Evolutionary conservation across 1,140 invertebrate genomes (phyloP).

Genomic region (Gryon sp.): DNA sequence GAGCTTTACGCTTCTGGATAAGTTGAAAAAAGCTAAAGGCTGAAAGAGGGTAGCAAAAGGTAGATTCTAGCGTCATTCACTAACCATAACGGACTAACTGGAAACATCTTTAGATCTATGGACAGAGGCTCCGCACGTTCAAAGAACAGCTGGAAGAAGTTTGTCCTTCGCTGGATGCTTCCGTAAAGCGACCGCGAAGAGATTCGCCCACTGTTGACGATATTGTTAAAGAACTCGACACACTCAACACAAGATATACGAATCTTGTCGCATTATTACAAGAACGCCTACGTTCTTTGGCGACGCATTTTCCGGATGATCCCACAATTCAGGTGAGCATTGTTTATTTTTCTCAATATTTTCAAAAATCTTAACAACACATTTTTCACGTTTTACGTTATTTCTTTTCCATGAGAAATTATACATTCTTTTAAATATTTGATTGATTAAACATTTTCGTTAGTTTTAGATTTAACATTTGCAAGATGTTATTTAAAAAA

Average conservation of each 20-base stretch:
- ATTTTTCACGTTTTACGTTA: too few relatives aligned
- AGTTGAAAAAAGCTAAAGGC: conserved; percentile 26
- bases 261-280: conserved; percentile 87
- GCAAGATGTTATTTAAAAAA: too few relatives aligned
- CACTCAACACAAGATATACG: conserved; percentile 90
- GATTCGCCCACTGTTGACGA: conserved; percentile 84
- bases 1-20: conserved; percentile 64
- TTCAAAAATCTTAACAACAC: not conserved
- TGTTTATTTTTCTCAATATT: conserved; percentile 13
- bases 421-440: too few relatives aligned
- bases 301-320: conserved; percentile 75
- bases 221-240: conserved; percentile 91
- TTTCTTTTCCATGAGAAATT: too few relatives aligned
- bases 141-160: conserved; percentile 92
- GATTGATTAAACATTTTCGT: too few relatives aligned
- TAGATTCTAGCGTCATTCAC: conserved; percentile 69
- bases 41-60: conserved; percentile 49
- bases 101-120: conserved; percentile 87
- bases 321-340: conserved; percentile 75
- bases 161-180: conserved; percentile 89
- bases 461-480: too few relatives aligned
- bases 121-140: conserved; percentile 91
- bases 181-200: conserved; percentile 74
- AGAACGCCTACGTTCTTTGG: conserved; percentile 79
- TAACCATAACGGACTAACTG: conserved; percentile 78